These are phyloP conservation scores for Spatulosminthurus flaviceps DNA, from an alignment of 2,888 invertebrate genomes.

Conservation along the genomic window DNA sequence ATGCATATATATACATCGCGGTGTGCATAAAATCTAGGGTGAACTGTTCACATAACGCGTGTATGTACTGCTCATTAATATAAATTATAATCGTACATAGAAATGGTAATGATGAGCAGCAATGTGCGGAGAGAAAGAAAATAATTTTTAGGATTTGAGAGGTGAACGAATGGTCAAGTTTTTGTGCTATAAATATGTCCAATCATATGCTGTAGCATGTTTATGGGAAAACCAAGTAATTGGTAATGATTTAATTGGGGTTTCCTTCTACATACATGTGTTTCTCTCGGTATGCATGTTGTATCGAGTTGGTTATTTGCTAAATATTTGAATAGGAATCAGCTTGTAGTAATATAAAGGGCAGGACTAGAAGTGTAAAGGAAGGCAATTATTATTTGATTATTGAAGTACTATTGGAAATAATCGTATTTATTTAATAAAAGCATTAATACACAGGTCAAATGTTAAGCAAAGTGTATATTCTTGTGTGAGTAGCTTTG, in stretches of 20 bases:
- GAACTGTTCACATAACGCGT: too few relatives aligned
- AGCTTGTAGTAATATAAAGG: too few relatives aligned
- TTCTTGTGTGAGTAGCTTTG: not conserved
- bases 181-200: not conserved
- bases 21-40: too few relatives aligned
- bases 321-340: too few relatives aligned
- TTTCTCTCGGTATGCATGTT: too few relatives aligned
- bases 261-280: too few relatives aligned
- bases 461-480: not conserved
- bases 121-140: not conserved
- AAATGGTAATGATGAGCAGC: not conserved
- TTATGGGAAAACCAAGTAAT: not conserved
- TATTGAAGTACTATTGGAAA: not conserved
- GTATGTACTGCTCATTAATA: too few relatives aligned
- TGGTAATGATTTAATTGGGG: not conserved
- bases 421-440: slow-evolving; percentile 13
- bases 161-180: slow-evolving; percentile 12
- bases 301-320: too few relatives aligned
- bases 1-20: too few relatives aligned
- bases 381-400: not conserved
- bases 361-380: too few relatives aligned
- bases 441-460: slow-evolving; percentile 18
- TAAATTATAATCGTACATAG: too few relatives aligned
- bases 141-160: not conserved
- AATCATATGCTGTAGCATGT: not conserved